Evolutionary conservation across 2,797 vertebrate species (phyloP).

Genomic region (Leptodactylus fallax): DNA sequence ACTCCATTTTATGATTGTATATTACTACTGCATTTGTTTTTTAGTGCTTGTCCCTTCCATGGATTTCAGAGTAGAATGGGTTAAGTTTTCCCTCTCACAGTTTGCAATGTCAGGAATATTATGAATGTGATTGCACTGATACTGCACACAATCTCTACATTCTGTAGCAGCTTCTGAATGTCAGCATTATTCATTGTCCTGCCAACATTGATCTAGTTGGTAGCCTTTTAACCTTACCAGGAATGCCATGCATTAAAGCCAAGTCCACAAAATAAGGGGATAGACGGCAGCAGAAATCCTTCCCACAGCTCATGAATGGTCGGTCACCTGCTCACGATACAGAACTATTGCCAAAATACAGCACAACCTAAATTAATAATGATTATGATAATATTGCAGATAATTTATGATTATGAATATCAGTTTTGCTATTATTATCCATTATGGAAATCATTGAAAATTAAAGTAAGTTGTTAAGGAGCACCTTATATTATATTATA

Average conservation of each 20-base stretch:
- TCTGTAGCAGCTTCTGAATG: slow-evolving; percentile 21
- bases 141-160: slow-evolving; percentile 11
- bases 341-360: background rate
- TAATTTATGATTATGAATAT: background rate
- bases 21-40: background rate
- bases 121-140: slow-evolving; percentile 33
- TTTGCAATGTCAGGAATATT: slow-evolving; percentile 30
- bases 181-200: slow-evolving; percentile 52
- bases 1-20: slow-evolving; percentile 19
- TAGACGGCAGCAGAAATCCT: background rate
- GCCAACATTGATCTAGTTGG: background rate
- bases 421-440: background rate
- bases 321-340: too few species aligned
- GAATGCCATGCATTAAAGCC: background rate
- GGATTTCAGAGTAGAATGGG: background rate
- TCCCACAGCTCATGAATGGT: slow-evolving; percentile 4
- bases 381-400: background rate
- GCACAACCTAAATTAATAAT: background rate
- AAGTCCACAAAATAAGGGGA: background rate
- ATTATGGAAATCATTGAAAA: background rate
- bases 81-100: slow-evolving; percentile 11
- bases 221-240: slow-evolving; percentile 33
- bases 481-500: background rate
- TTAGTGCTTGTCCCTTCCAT: background rate
- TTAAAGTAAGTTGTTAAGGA: background rate